Percentiles rank a stretch among this genome's conserved stretches.
phyloP scores from a whole-genome alignment of 2,797 vertebrate species.

The Chiroxiphia lanceolata region DNA sequence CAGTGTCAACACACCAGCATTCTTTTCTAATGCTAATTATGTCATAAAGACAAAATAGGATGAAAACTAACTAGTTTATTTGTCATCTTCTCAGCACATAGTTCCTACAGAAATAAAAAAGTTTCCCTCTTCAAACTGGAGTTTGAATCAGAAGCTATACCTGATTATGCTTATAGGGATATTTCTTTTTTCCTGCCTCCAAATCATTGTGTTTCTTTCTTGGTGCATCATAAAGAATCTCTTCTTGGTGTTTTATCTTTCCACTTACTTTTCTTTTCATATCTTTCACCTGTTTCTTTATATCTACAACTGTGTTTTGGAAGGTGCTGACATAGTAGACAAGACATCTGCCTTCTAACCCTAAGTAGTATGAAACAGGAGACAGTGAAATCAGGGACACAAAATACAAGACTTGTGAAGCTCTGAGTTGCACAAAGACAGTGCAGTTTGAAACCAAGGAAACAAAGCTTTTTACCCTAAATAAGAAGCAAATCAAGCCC shows the following conservation, averaged over 20 bases:
- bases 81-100: neutral
- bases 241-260: neutral
- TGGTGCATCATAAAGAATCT: neutral
- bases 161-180: neutral
- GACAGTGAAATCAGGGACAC: neutral
- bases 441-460: neutral
- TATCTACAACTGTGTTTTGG: neutral
- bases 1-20: neutral
- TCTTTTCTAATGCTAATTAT: neutral
- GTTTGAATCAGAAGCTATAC: neutral
- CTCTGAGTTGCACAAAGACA: neutral
- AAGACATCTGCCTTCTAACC: neutral
- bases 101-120: neutral
- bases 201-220: neutral
- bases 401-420: neutral
- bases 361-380: neutral
- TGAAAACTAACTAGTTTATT: neutral
- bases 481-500: neutral
- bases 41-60: neutral
- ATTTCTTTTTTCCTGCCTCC: neutral
- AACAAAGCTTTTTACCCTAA: neutral
- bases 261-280: neutral
- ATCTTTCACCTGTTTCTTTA: neutral
- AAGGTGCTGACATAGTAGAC: neutral
- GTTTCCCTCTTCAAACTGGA: neutral